Evolutionary conservation across 53 echinoderm and acorn worm species (phyloP).

Genomic region (Arbacia lixula): DNA sequence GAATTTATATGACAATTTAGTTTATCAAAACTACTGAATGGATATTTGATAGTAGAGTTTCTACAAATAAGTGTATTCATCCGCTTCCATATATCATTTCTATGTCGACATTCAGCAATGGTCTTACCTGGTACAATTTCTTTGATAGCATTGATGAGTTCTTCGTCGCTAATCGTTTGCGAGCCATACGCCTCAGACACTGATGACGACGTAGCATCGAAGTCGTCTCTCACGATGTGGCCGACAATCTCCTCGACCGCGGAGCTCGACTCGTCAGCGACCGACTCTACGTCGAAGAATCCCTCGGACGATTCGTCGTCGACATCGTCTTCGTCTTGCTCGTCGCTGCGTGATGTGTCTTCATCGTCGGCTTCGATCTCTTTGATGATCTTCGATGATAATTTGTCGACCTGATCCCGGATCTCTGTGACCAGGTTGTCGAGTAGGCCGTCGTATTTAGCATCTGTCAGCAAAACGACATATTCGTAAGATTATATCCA

Average conservation of each 20-base stretch:
- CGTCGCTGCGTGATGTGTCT: no score
- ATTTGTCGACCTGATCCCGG: constrained; percentile 31
- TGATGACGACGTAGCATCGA: background rate
- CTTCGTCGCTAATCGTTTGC: constrained; percentile 14
- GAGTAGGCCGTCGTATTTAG: background rate
- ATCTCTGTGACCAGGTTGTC: constrained; percentile 22
- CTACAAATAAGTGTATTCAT: no score
- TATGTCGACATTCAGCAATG: no score
- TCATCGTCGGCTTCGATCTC: constrained; percentile 28
- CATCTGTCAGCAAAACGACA: no score
- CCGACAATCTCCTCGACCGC: constrained; percentile 17
- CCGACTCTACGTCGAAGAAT: constrained; percentile 13
- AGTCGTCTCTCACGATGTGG: constrained; percentile 7
- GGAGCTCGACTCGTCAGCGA: constrained; percentile 21
- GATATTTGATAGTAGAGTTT: no score
- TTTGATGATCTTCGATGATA: constrained; percentile 24
- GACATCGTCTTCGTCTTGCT: background rate
- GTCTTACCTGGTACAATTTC: constrained; percentile 39
- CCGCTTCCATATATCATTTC: no score
- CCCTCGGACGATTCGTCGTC: background rate
- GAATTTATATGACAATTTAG: no score
- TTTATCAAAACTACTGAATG: no score
- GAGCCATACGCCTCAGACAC: background rate
- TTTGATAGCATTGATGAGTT: constrained; percentile 41
- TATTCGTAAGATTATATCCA: no score